phyloP scores from a whole-genome alignment of 2,888 invertebrate genomes.

The Yponomeuta sedellus region DNA sequence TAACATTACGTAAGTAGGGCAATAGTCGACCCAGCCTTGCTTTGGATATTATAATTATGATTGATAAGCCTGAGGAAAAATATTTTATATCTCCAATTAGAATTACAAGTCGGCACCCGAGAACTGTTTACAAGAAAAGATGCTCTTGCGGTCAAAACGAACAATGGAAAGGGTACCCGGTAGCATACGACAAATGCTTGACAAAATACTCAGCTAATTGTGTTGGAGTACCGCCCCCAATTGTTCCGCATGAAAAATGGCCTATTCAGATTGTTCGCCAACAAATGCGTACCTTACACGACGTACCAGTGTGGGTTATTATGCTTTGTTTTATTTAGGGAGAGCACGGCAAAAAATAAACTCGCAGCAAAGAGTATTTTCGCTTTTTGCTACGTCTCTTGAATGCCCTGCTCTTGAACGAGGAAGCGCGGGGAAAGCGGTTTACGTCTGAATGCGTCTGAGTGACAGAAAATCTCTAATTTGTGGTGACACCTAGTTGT shows the following conservation, averaged over 20 bases:
- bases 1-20: neutral
- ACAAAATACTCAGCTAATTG: slow-evolving; percentile 75
- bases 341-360: slow-evolving; percentile 69
- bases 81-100: neutral
- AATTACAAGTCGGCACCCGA: neutral
- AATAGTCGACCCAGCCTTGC: neutral
- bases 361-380: neutral
- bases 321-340: slow-evolving; percentile 73
- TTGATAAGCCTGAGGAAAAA: neutral
- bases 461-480: no score
- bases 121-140: neutral
- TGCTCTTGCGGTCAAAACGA: neutral
- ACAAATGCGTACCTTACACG: slow-evolving; percentile 61
- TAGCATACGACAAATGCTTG: slow-evolving; percentile 65
- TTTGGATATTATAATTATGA: no score
- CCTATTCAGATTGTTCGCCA: slow-evolving; percentile 72
- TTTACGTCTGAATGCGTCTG: neutral
- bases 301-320: slow-evolving; percentile 62
- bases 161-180: neutral
- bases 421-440: neutral
- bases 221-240: slow-evolving; percentile 70
- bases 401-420: neutral
- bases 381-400: neutral
- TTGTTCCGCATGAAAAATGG: slow-evolving; percentile 75
- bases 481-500: no score